These are phyloP conservation scores for Agrenia bidenticulata DNA, from an alignment of 2,888 invertebrate species.

Conservation along the genomic window DNA sequence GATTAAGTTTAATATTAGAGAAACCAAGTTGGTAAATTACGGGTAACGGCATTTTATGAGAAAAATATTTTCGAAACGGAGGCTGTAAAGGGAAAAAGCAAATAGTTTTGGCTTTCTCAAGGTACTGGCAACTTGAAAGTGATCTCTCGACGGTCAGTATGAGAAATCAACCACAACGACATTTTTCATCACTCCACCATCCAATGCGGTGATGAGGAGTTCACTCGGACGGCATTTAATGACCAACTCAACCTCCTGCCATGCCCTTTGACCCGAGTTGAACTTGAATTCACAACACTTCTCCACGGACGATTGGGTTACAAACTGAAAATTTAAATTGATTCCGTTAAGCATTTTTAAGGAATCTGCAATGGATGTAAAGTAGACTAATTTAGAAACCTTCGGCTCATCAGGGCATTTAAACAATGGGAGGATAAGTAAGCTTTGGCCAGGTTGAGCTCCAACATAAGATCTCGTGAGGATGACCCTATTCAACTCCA, in stretches of 20 bases:
- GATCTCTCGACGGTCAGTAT: slow-evolving; percentile 16
- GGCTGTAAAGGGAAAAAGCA: background rate
- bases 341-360: background rate
- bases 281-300: slow-evolving; percentile 53
- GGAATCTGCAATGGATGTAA: no score
- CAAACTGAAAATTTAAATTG: slow-evolving; percentile 39
- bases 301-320: slow-evolving; percentile 48
- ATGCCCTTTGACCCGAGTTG: slow-evolving; percentile 46
- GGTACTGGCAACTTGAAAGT: no score
- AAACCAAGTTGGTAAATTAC: no score
- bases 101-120: background rate
- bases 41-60: no score
- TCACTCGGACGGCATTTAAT: slow-evolving; percentile 48
- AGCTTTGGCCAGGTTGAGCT: slow-evolving; percentile 52
- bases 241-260: slow-evolving; percentile 51
- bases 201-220: slow-evolving; percentile 45
- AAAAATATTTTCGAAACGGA: background rate
- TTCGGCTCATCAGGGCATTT: slow-evolving; percentile 49
- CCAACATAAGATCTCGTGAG: slow-evolving; percentile 51
- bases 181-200: slow-evolving; percentile 47
- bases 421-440: slow-evolving; percentile 49
- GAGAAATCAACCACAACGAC: slow-evolving; percentile 49
- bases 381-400: slow-evolving; percentile 29
- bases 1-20: no score
- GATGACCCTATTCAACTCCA: slow-evolving; percentile 47